Evolutionary conservation across 2,888 invertebrate species (phyloP).

Genomic region (Sussaba pulchella): DNA sequence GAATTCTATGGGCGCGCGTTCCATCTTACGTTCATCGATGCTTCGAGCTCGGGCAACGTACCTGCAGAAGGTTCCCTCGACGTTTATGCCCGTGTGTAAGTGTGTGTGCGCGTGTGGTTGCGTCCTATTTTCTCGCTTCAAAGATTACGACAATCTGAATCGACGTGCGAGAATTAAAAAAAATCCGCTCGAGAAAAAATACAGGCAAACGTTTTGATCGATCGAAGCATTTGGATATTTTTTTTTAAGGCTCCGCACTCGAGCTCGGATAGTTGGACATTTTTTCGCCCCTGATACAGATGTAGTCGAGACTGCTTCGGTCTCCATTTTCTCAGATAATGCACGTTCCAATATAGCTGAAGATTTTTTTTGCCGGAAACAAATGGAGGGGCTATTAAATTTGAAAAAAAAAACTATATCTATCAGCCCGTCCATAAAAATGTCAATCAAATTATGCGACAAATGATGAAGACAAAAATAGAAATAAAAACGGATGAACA

Average conservation of each 20-base stretch:
- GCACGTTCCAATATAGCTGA: too few relatives aligned
- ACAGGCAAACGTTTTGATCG: too few relatives aligned
- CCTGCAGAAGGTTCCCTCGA: background rate
- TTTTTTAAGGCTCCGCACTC: background rate
- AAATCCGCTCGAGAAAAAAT: background rate
- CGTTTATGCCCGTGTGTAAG: background rate
- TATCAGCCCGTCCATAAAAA: too few relatives aligned
- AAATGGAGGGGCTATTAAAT: too few relatives aligned
- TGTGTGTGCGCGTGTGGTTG: background rate
- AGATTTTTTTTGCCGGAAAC: too few relatives aligned
- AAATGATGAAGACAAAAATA: too few relatives aligned
- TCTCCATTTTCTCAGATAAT: too few relatives aligned
- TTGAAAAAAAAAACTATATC: too few relatives aligned
- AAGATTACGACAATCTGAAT: background rate
- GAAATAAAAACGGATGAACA: too few relatives aligned
- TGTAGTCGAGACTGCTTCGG: background rate
- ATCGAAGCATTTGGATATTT: background rate
- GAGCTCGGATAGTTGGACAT: background rate
- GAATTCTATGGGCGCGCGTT: constrained; percentile 1
- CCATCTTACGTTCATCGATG: constrained; percentile 18
- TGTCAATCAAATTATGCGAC: too few relatives aligned
- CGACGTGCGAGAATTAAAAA: background rate
- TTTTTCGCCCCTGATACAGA: background rate
- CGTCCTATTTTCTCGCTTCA: background rate
- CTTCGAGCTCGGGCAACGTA: constrained; percentile 3